Base-by-base conservation (phyloP, 2,113 vertebrate genomes). In the Xenus cinereus region DNA sequence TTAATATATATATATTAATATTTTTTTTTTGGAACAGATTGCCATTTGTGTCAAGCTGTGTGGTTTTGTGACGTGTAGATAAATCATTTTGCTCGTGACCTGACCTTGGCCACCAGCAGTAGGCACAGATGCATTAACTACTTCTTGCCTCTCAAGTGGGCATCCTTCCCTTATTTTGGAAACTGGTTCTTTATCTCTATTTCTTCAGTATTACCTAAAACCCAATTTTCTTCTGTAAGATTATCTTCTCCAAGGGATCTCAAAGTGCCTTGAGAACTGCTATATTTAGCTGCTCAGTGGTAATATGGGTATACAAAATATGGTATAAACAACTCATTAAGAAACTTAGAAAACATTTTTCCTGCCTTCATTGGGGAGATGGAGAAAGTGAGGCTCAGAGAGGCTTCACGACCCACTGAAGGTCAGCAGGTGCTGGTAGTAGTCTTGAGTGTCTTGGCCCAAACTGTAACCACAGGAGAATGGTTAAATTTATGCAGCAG, bases 401-500 rank as follows among this genome's bases (percentile, higher is more conserved):
- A 37, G 28, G 28, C 56, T 72, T 89, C 0, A 0, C 71, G 83
- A 91, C 62, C 71, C 50, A 21, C 12, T 84, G 92, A 96, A 97
- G 82, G 90, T 96, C 89, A 85, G 79, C 0, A 1, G 35, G 75
- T 88, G 75, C 50, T 90, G 66, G 62, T 83, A 50, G 72, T 87
- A 75, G 45, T 57, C 56, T 53, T 56, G 67, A 89, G 83, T 64
- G 41, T 62, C 67, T 92, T 89, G 72, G 48, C 75, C 64, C 85
- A 86, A 60, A 41, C 53, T 81, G 59, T 90, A 94, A 78, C 87
- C 92, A 67, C 85, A 87, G 59, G 92, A 96, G 71, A 86, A 95
- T 33, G 84, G 77, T 96, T 95, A 93, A 94, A 87, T 96, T 97
- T 96, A 94, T 94, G 96, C 76, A 84, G 87, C 95, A 95, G 85